A percentile compares a stretch with the other conserved stretches of the same genome.
Conservation (phyloP, 2,113 vertebrate genomes). For the Bufo bufo region DNA sequence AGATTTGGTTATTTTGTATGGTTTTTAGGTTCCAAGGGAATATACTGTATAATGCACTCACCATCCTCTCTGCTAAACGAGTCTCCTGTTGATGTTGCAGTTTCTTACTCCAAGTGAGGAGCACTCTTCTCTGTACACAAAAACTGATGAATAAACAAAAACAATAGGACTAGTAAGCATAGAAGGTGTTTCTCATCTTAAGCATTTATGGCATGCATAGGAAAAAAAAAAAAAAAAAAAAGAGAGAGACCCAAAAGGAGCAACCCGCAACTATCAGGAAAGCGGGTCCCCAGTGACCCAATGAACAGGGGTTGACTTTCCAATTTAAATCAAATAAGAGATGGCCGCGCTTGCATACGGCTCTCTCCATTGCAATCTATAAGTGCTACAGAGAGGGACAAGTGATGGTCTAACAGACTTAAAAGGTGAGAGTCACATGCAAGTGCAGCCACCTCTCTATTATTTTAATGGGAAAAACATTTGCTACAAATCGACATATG, state of each 20-base stretch:
- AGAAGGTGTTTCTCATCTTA: neutral
- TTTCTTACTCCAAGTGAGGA: slow-evolving; percentile 79
- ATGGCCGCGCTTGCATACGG: neutral
- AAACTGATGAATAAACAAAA: slow-evolving; percentile 61
- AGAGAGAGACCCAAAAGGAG: neutral
- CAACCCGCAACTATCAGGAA: neutral
- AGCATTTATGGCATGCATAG: neutral
- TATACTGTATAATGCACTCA: slow-evolving; percentile 60
- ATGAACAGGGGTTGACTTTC: neutral
- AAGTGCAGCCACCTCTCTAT: neutral
- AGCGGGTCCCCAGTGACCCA: neutral
- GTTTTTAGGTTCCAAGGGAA: neutral
- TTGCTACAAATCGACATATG: too few relatives aligned
- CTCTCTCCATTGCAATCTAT: too few relatives aligned
- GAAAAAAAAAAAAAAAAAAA: neutral
- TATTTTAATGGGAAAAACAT: neutral
- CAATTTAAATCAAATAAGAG: neutral
- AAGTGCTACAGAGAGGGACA: too few relatives aligned
- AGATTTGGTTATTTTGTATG: neutral
- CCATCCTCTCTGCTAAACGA: slow-evolving; percentile 75
- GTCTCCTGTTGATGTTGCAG: slow-evolving; percentile 70
- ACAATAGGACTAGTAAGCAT: neutral
- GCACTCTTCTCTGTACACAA: slow-evolving; percentile 67
- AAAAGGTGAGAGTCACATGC: neutral
- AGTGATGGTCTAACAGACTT: too few relatives aligned